Evolutionary conservation across 2,888 invertebrate genomes (phyloP), one percentile per base, ranked within the genome.

Genomic region (Linnaemya vulpina): DNA sequence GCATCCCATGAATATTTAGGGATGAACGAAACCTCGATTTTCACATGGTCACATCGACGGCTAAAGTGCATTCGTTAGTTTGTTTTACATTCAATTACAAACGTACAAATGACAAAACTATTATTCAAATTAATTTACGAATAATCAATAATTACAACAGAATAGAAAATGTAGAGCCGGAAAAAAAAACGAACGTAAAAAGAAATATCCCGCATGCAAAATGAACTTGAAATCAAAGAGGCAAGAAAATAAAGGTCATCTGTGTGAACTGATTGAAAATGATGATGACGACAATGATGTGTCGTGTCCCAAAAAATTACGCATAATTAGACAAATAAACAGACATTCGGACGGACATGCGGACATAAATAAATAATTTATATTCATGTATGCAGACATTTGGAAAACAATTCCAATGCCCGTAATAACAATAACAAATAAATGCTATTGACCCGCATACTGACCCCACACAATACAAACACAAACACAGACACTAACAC

Each of bases 371-470:
- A 78, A 68, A 68, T 71, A 62, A 83, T 71, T 81, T 68, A 75
- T 75, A 83, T 73, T 83, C 67, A 71, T 67, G 49, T 58, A 67
- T 71, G 60, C 49, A 25, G 46, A 60, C 75, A 76, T 38, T 40
- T 67, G 79, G 77, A 77, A 70, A 46, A 75, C 70, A 65, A 53
- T 73, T 55, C 20, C 25, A 65, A 65, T 65, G 11, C 73, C 35
- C 49, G 71, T 80, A 55, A 76, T 80, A 76, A 65, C 70, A 70
- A 71, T 25, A 65, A 35, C 58, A 82, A 82, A 78, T 71, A 74
- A 76, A 82, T 85, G 82, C 85, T 85, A 85, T 85, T 85, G 85
- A 85, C 85, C 85, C 85, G 85, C 85, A 85, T 85, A 78, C 85
- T 85, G 85, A 85, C 85, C 85, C 85, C 70, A 81, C 81, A 85